Conservation (phyloP, 2,113 vertebrate species). For the Myotis davidii region DNA sequence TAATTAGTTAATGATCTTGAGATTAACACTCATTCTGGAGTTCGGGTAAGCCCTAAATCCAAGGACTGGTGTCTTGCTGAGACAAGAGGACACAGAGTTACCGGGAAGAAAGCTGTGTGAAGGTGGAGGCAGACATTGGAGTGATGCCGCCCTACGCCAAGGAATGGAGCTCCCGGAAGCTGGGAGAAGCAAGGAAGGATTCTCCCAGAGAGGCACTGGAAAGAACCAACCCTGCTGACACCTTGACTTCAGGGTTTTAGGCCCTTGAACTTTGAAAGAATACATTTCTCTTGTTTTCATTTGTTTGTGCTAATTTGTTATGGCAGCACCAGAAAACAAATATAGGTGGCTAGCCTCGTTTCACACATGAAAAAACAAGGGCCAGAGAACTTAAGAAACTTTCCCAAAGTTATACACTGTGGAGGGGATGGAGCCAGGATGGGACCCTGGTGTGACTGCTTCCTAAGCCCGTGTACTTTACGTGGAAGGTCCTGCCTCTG, state of each 20-base stretch:
- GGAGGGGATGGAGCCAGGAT: neutral
- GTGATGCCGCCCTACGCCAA: neutral
- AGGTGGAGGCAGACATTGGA: neutral
- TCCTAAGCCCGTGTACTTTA: neutral
- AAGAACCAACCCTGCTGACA: neutral
- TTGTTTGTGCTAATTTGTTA: neutral
- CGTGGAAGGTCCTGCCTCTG: neutral
- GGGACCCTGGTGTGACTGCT: neutral
- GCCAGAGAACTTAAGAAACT: neutral
- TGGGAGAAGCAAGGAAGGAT: neutral
- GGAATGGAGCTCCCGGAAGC: neutral
- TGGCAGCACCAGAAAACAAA: neutral
- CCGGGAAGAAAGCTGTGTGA: neutral
- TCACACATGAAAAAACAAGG: neutral
- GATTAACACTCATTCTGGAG: neutral
- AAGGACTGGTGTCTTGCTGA: neutral
- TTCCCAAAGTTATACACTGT: neutral
- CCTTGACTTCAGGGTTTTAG: neutral
- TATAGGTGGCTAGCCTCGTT: neutral
- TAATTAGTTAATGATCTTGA: neutral
- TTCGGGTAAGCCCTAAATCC: neutral
- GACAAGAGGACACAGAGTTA: neutral
- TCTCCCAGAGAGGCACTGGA: neutral
- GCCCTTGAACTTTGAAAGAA: neutral
- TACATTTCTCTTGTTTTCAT: neutral